Evolutionary conservation across 2,797 vertebrate species (phyloP), one percentile per base, ranked within the genome.

Genomic region (Microctenopoma steveboyesi): DNA sequence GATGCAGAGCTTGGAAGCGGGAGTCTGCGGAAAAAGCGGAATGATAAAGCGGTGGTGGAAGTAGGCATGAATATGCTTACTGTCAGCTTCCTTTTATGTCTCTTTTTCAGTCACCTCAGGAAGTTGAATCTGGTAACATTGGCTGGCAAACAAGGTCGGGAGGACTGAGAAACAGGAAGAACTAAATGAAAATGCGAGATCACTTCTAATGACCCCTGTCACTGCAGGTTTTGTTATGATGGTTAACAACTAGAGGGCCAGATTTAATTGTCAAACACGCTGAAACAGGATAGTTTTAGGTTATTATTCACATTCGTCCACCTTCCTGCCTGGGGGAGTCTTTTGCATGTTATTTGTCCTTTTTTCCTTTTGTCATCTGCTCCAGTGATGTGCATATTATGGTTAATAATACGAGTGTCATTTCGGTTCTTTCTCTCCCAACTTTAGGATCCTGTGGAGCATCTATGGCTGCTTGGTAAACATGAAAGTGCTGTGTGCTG

Each of bases 61-160:
- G 12, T 2, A 37, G 73, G 64, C 63, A 69, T 80, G 74, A 80
- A 80, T 85, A 72, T 27, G 2, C 42, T 83, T 71, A 74, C 72
- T 76, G 40, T 78, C 75, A 74, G 22, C 25, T 64, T 61, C 5
- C 25, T 52, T 79, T 67, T 48, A 30, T 65, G 40, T 13, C 35
- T 69, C 66, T 70, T 64, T 30, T 39, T 40, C 51, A 67, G 54
- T 55, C 64, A 61, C 49, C 30, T 42, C 62, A n/a, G 70, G 48
- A 40, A 69, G 59, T 50, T 39, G 15, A 47, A 67, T 15, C 58
- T 47, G 16, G 39, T 48, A 30, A 43, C 7, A n/a, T 53, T 67
- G 33, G 47, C 13, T 15, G 46, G 37, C 64, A 49, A 72, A 82
- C 40, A 84, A 48, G 56, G 56, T 46, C 56, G 54, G 5, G 22